Percentiles rank a stretch among this genome's conserved stretches.
phyloP scores from a whole-genome alignment of 2,797 vertebrate genomes.

The Heteromormyrus szaboi region DNA sequence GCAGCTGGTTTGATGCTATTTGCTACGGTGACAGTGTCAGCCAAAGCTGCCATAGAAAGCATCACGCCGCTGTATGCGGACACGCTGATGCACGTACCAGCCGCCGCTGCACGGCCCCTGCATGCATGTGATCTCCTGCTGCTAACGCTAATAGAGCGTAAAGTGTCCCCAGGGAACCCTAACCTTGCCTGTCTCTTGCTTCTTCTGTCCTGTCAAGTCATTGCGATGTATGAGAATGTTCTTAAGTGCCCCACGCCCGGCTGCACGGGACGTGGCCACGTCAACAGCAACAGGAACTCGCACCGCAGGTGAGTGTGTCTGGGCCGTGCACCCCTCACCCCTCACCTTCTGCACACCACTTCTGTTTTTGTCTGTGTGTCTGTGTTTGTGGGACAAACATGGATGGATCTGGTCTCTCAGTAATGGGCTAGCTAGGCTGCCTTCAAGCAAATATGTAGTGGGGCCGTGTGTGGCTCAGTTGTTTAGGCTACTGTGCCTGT shows the following conservation, averaged over 20 bases:
- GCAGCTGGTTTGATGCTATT: background rate
- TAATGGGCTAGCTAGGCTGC: background rate
- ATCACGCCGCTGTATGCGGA: background rate
- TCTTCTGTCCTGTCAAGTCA: constrained; percentile 87
- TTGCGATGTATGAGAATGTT: constrained; percentile 99
- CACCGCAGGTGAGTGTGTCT: constrained; percentile 88
- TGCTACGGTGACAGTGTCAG: background rate
- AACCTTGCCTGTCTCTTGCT: constrained; percentile 72
- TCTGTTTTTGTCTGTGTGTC: background rate
- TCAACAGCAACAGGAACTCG: constrained; percentile 99
- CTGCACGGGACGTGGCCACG: constrained; percentile 98
- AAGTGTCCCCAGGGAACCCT: constrained; percentile 48
- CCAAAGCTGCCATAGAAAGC: background rate
- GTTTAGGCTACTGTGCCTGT: background rate
- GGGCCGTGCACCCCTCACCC: constrained; percentile 1
- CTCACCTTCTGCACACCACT: background rate
- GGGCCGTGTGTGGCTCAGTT: background rate
- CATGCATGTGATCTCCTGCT: background rate
- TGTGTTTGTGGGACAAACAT: background rate
- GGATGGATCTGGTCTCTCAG: background rate
- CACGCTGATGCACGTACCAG: background rate
- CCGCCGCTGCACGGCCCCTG: background rate
- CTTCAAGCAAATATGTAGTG: background rate
- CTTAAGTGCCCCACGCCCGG: constrained; percentile 99
- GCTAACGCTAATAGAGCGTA: constrained; percentile 20